phyloP scores from a whole-genome alignment of 2,888 invertebrate genomes.

The Panopea generosa region DNA sequence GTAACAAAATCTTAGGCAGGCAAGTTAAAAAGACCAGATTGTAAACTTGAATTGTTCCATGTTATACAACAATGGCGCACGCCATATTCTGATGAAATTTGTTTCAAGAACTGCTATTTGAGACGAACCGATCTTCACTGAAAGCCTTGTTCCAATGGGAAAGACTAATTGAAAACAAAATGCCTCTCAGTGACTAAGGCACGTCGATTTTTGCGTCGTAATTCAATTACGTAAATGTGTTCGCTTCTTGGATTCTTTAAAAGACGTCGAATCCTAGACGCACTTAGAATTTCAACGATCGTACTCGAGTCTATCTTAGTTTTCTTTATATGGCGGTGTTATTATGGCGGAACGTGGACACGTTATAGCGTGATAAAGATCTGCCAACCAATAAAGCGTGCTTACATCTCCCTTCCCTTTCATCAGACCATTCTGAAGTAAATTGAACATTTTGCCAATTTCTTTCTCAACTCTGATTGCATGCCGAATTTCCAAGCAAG shows the following conservation, averaged over 20 bases:
- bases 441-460: constrained; percentile 59
- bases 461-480: constrained; percentile 53
- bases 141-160: not conserved
- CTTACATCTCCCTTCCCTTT: constrained; percentile 12
- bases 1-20: too few species aligned
- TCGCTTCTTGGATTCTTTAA: constrained; percentile 35
- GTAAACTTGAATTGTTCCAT: too few species aligned
- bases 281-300: constrained; percentile 52
- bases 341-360: constrained; percentile 31
- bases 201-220: constrained; percentile 76
- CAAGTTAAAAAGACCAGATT: too few species aligned
- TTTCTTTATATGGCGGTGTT: constrained; percentile 43
- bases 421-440: constrained; percentile 21
- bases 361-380: constrained; percentile 41
- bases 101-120: too few species aligned
- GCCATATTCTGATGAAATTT: too few species aligned
- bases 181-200: constrained; percentile 75
- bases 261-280: constrained; percentile 41
- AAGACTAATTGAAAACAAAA: constrained; percentile 77
- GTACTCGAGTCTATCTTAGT: constrained; percentile 13
- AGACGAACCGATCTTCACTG: not conserved
- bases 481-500: constrained; percentile 47
- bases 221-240: constrained; percentile 76
- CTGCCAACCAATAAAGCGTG: constrained; percentile 39
- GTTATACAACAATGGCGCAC: too few species aligned